Conservation (phyloP, 2,113 vertebrate genomes). For the Neotragus pygmaeus region DNA sequence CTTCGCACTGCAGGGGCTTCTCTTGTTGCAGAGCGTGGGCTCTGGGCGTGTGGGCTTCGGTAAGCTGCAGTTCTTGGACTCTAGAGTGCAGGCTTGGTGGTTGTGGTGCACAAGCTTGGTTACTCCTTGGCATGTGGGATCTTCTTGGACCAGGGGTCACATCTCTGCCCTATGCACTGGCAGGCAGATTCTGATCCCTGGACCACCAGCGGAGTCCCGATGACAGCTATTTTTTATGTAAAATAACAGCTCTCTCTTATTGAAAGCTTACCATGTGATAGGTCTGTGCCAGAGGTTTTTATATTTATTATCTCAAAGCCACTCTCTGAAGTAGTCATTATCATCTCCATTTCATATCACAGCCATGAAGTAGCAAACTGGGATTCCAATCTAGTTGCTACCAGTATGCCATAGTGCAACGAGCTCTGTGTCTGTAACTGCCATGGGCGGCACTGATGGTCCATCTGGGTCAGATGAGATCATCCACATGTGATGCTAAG, state of each 20-base stretch:
- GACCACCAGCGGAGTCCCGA: accelerated
- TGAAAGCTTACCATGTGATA: not conserved
- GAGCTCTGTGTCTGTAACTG: not conserved
- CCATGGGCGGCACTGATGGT: not conserved
- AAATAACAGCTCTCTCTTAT: not conserved
- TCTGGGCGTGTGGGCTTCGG: not conserved
- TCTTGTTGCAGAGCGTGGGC: not conserved
- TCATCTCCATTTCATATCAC: not conserved
- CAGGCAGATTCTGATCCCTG: not conserved
- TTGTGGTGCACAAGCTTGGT: not conserved
- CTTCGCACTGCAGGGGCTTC: not conserved
- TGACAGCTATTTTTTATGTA: not conserved
- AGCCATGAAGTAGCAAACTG: not conserved
- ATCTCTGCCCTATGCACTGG: not conserved
- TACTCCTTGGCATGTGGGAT: not conserved
- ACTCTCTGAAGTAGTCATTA: not conserved
- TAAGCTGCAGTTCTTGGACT: not conserved
- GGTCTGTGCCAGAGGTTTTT: not conserved
- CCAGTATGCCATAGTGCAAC: no score
- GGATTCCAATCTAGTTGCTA: not conserved
- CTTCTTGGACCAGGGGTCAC: not conserved
- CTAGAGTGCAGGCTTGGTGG: not conserved
- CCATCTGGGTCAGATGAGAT: not conserved
- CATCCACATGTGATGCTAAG: not conserved
- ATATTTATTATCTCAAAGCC: not conserved